Base-by-base conservation (phyloP, 2,888 invertebrate species). In the Drosophila vallismaia region DNA sequence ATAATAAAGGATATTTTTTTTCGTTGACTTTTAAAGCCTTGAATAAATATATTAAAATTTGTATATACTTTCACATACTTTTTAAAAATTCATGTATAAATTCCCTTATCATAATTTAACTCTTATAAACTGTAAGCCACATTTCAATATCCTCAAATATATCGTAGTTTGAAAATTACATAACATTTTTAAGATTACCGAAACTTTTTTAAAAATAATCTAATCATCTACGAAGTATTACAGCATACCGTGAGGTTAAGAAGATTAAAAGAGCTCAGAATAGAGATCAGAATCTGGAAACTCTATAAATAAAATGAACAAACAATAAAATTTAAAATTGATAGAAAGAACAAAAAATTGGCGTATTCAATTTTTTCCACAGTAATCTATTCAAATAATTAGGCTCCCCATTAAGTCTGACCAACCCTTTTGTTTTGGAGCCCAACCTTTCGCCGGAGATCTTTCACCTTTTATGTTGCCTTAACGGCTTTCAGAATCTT, bases 391-490 rank as follows among this genome's bases (percentile, higher is more conserved):
- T 31, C 1, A 58, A 48, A 52, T 33, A 52, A 64, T 63, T 64
- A 52, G 26, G 14, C 33, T 26, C 7, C 7, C 29, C 48, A 59
- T 62, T 42, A n/a, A 12, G 26, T 3, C 40, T 3, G 1, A 50
- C 38, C 64, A 46, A 52, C 12, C 64, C 64, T 63, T 52, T 64
- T 31, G 29, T 14, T 63, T 31, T 9, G 10, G 6, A n/a, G 40
- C 31, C 36, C 2, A 12, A 28, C 64, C 64, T 63, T 64, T 64
- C 64, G 24, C 63, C 52, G 3, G 26, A 26, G 51, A 69, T 86
- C 81, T 84, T 84, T 84, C 84, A 73, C 74, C 36, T 69, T 72
- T 45, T 29, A 26, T 24, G 31, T 6, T 6, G 53, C 7, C 19
- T 36, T 29, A 10, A 24, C 55, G 26, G 24, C n/a, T 36, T 38